phyloP scores from a whole-genome alignment of 1,140 invertebrate species.

The Druon quercuslanigerum region DNA sequence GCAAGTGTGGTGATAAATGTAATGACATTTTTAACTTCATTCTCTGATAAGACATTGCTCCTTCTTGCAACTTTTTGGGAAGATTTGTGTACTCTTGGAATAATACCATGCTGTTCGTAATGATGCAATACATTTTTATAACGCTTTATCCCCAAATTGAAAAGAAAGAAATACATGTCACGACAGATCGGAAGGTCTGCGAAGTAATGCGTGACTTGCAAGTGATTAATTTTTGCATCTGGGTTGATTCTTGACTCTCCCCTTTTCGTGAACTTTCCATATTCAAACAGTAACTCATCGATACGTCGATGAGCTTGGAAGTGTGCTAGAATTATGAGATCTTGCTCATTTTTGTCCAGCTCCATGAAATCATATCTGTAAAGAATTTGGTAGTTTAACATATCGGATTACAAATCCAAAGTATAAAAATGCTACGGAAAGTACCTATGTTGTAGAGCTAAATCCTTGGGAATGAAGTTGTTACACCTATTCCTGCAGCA shows the following conservation, averaged over 20 bases:
- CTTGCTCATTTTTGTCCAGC: neutral
- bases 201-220: neutral
- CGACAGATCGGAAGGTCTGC: neutral
- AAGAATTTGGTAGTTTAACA: neutral
- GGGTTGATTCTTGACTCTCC: neutral
- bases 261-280: neutral
- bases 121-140: neutral
- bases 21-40: neutral
- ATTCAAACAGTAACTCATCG: too few relatives aligned
- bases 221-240: neutral
- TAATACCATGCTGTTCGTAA: neutral
- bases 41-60: neutral
- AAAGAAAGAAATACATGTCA: neutral
- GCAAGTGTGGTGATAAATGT: too few relatives aligned
- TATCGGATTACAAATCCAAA: too few relatives aligned
- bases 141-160: neutral
- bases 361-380: neutral
- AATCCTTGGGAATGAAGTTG: too few relatives aligned
- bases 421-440: too few relatives aligned
- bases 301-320: neutral
- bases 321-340: neutral
- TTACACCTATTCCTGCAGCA: too few relatives aligned
- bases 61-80: neutral
- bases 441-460: too few relatives aligned
- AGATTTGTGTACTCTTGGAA: neutral